These are phyloP conservation scores for Gymnorhina tibicen DNA, from an alignment of 2,113 vertebrate genomes.

Conservation along the genomic window DNA sequence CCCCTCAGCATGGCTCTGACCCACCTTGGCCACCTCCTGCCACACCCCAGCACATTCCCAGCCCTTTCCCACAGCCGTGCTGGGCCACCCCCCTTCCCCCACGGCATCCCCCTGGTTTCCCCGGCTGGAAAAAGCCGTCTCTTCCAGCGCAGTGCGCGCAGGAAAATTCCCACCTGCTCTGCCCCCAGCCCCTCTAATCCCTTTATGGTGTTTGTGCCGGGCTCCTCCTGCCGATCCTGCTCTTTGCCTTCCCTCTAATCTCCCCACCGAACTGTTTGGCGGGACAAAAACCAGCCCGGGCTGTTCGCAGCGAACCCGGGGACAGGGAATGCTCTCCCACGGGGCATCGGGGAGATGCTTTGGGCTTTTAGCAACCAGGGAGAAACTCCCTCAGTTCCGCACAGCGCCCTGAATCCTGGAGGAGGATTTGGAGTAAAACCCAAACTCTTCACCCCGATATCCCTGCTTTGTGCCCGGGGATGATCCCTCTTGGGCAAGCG, in stretches of 20 bases:
- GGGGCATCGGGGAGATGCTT: neutral
- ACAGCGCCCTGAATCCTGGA: neutral
- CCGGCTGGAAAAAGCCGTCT: rapidly evolving
- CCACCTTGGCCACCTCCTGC: neutral
- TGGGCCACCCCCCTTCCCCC: neutral
- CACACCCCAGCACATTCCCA: neutral
- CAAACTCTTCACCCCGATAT: neutral
- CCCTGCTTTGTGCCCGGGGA: neutral
- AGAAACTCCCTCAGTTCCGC: neutral
- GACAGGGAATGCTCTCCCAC: neutral
- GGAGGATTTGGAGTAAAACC: neutral
- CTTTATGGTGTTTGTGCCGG: constrained; percentile 47
- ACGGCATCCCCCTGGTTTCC: neutral
- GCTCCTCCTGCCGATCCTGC: neutral
- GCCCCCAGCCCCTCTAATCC: constrained; percentile 8
- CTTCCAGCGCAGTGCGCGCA: rapidly evolving
- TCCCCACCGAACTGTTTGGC: neutral
- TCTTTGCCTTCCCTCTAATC: constrained; percentile 61
- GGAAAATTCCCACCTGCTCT: neutral
- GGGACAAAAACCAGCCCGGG: neutral
- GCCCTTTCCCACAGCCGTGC: neutral
- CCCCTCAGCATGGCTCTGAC: neutral
- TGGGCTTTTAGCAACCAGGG: neutral
- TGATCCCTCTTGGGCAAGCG: neutral
- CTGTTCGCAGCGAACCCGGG: rapidly evolving